Base-by-base conservation (phyloP, 2,888 invertebrate species). In the Sarcophaga subvicina region DNA sequence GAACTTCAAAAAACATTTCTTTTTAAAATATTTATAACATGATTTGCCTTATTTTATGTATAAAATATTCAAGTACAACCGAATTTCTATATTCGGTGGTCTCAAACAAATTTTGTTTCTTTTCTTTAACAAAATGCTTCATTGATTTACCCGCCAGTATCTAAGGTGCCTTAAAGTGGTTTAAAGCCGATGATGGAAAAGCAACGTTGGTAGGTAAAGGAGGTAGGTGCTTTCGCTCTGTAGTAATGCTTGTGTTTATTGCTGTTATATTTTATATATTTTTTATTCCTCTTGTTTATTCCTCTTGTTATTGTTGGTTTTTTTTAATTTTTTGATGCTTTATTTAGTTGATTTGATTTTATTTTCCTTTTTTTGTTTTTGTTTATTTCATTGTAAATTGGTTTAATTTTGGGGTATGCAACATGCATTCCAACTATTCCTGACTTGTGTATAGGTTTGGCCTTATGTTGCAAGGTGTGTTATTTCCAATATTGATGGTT, bases 401-500 rank as follows among this genome's bases (percentile, higher is more conserved):
- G 84, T 80, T 84, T 84, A 76, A 84, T 84, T 84, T 80, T 80
- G 84, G 80, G 80, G 84, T 84, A 84, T 80, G 80, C 84, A 80
- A 76, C 75, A 84, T 81, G 80, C 81, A 81, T 85, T 81, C 67
- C 64, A 85, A 77, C 73, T 81, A 81, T 85, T 80, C 76, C 67
- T 81, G 81, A 63, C 80, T 77, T 85, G 54, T 54, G 54, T 14
- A 72, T 77, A 73, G 85, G 85, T 81, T 81, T 81, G 81, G 85
- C 85, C 72, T 85, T 62, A 72, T 88, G 87, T 87, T 76, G 89
- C 81, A 80, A 76, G 83, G 85, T 84, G 84, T 86, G 76, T 70
- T 80, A 88, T 89, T 87, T 87, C 84, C 86, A 89, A 88, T 89
- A 88, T 89, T 88, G 84, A 88, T 14, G 64, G 54, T 5, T 20